Evolutionary conservation across 2,888 invertebrate species (phyloP).

Genomic region (Ophion slaviceki): DNA sequence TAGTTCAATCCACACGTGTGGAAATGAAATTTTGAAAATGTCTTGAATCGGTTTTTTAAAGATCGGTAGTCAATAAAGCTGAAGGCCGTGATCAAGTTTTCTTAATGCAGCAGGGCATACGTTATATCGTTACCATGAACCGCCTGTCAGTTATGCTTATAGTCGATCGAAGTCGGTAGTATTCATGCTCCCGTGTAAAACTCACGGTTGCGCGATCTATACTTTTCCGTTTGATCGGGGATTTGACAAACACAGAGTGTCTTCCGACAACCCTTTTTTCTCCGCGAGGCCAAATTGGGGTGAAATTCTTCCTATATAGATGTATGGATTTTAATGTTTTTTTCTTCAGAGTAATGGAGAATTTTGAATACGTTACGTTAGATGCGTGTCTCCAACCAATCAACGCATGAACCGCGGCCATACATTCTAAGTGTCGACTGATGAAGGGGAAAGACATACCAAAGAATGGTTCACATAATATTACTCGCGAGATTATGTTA

Average conservation of each 20-base stretch:
- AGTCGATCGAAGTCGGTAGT: slow-evolving; percentile 50
- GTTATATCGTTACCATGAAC: slow-evolving; percentile 28
- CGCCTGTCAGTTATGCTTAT: slow-evolving; percentile 11
- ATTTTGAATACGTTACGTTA: background rate
- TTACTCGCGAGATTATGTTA: background rate
- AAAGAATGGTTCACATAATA: slow-evolving; percentile 10
- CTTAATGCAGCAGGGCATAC: background rate
- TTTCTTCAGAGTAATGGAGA: slow-evolving; percentile 2
- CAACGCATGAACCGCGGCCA: background rate
- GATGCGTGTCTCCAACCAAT: background rate
- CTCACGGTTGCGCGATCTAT: slow-evolving; percentile 29
- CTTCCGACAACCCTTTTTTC: slow-evolving; percentile 33
- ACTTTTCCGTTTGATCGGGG: slow-evolving; percentile 36
- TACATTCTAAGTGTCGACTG: background rate
- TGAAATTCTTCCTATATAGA: background rate
- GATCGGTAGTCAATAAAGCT: background rate
- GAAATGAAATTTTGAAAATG: no score
- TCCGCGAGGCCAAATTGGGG: background rate
- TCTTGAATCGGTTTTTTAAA: background rate
- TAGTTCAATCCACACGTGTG: no score
- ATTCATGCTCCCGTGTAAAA: slow-evolving; percentile 51
- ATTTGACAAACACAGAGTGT: slow-evolving; percentile 39
- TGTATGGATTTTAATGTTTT: background rate
- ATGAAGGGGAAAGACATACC: background rate
- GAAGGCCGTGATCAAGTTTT: background rate